Evolutionary conservation across 1,140 invertebrate genomes (phyloP).

Genomic region (Leucophenga varia): DNA sequence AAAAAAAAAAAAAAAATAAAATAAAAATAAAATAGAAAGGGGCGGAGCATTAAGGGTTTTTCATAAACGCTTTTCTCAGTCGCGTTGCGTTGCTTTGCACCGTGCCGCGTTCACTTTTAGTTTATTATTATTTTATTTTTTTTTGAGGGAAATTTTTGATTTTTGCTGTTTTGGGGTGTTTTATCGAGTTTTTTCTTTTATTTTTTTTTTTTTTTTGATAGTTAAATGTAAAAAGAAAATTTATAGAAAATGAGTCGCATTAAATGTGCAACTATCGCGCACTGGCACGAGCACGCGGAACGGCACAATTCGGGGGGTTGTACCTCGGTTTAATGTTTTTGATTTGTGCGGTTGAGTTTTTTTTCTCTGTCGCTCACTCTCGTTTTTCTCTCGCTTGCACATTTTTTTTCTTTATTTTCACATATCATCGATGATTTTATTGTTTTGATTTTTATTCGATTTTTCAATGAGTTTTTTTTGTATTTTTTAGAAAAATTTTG

Average conservation of each 20-base stretch:
- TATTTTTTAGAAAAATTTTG: constrained; percentile 14
- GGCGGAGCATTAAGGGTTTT: constrained; percentile 54
- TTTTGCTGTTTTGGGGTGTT: constrained; percentile 56
- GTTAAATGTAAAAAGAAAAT: no score
- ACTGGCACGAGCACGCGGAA: not conserved
- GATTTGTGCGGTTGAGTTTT: constrained; percentile 11
- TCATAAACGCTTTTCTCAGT: constrained; percentile 36
- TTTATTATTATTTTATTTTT: constrained; percentile 26
- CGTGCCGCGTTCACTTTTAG: no score
- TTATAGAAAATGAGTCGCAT: constrained; percentile 22
- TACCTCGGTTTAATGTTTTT: constrained; percentile 10
- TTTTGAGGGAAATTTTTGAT: constrained; percentile 55
- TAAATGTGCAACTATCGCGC: constrained; percentile 10
- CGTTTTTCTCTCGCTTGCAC: not conserved
- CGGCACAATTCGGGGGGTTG: constrained; percentile 40
- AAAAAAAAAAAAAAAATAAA: constrained; percentile 19
- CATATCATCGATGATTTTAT: constrained; percentile 44
- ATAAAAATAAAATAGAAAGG: constrained; percentile 27
- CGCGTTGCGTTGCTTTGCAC: constrained; percentile 15
- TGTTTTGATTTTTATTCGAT: constrained; percentile 55
- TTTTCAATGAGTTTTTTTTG: constrained; percentile 38
- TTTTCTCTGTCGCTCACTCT: no score
- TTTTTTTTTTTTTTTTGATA: constrained; percentile 24
- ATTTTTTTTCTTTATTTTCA: constrained; percentile 9
- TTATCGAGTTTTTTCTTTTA: constrained; percentile 40